phyloP scores from a whole-genome alignment of 2,888 invertebrate species.

The Cinara cedri region DNA sequence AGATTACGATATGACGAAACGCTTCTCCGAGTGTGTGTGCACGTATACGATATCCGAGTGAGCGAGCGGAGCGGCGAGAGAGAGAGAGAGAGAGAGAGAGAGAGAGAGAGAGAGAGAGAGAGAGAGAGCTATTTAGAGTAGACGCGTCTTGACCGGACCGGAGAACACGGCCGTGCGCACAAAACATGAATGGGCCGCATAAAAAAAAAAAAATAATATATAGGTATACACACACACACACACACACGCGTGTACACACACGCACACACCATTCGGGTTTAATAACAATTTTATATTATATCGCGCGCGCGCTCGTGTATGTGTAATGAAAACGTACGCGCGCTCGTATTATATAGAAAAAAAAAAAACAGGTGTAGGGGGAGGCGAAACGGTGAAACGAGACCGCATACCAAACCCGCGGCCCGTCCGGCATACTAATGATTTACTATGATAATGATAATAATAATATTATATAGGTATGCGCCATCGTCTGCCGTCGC shows the following conservation, averaged over 20 bases:
- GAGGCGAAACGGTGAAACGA: conserved; percentile 50
- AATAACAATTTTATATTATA: no score
- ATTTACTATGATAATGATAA: no score
- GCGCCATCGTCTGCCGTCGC: conserved; percentile 30
- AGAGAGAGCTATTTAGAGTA: not conserved
- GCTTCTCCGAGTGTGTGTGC: no score
- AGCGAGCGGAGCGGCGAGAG: no score
- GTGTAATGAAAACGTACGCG: not conserved
- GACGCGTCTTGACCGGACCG: not conserved
- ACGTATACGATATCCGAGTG: no score
- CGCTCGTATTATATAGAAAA: no score
- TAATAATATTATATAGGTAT: no score
- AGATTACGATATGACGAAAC: no score
- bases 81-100: no score
- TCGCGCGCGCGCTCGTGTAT: not conserved
- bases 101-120: not conserved
- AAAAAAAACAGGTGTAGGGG: conserved; percentile 20
- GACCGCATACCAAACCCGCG: conserved; percentile 56
- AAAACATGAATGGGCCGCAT: conserved; percentile 22
- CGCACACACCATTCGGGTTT: not conserved
- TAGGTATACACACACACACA: not conserved
- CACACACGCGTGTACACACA: not conserved
- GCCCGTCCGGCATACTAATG: conserved; percentile 54
- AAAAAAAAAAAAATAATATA: not conserved
- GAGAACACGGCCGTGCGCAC: not conserved